Base-by-base conservation (phyloP, 2,113 vertebrate genomes). In the Eclectus roratus region DNA sequence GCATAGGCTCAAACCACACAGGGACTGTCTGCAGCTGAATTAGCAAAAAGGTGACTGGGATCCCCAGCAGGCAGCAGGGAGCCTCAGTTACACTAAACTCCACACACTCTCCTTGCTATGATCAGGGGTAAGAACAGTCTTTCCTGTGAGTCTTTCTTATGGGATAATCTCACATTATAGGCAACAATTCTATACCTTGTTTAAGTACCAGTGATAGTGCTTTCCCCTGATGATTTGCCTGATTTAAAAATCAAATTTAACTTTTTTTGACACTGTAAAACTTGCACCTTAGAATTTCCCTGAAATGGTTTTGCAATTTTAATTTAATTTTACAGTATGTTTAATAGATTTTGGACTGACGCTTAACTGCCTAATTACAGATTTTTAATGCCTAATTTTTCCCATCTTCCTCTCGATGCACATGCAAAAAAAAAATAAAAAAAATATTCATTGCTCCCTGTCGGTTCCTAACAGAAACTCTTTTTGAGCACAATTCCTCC, bases 21-120 rank as follows among this genome's bases (percentile, higher is more conserved):
- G 9, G 15, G 41, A 53, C 2, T 0, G 1, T 27, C 65, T 70
- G 55, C 61, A 44, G 25, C 6, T 4, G 2, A 60, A 35, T 41
- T 37, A 72, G 14, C 6, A 7, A 35, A 41, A 72, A 17, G 47
- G 4, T 31, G 31, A 9, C 5, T 13, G 15, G 9, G 13, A 23
- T 55, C 16, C 7, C 13, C 0, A 0, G 5, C 8, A 35, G 28
- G 9, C 19, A 70, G 8, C 3, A 20, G 68, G 17, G 27, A 63
- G 1, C 15, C 28, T 24, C 10, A 0, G 25, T 20, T 60, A 6
- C 39, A 13, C 44, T 5, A 23, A n/a, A 25, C 4, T 28, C 69
- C 2, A 0, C 4, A 7, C 0, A 0, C 7, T 46, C 6, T 35
- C 3, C 5, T 13, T 21, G 20, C 7, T 16, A 8, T 29, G 28